A percentile compares a stretch with the other conserved stretches of the same genome.
phyloP scores from a whole-genome alignment of 2,797 vertebrate genomes.

The Trichosurus vulpecula region DNA sequence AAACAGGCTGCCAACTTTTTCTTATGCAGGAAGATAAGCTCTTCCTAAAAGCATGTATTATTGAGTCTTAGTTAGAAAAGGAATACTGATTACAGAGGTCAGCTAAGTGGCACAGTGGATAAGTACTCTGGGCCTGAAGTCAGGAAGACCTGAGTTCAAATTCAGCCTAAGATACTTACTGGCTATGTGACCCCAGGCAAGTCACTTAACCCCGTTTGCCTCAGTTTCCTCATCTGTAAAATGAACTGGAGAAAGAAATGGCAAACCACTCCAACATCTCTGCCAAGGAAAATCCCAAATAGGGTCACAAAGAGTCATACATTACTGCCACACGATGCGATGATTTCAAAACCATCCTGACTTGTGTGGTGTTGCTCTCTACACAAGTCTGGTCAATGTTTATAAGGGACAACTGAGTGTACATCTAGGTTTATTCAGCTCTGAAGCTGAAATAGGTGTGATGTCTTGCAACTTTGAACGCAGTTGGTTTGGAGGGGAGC shows the following conservation, averaged over 20 bases:
- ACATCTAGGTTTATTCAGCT: neutral
- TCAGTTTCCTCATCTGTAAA: neutral
- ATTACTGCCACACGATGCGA: neutral
- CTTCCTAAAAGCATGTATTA: neutral
- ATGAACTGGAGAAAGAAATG: neutral
- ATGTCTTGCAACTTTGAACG: conserved; percentile 58
- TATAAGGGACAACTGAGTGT: neutral
- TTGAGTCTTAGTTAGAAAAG: conserved; percentile 12
- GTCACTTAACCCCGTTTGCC: neutral
- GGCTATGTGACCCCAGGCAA: neutral
- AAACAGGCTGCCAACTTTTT: neutral
- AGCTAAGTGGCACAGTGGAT: neutral
- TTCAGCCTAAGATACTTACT: neutral
- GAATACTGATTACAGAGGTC: neutral
- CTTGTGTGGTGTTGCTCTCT: conserved; percentile 28
- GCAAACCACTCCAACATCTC: neutral
- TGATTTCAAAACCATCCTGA: neutral
- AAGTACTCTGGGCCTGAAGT: neutral
- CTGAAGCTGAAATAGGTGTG: conserved; percentile 17
- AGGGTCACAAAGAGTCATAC: neutral
- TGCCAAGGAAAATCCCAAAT: neutral
- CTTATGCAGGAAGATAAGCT: neutral
- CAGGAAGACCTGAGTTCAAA: neutral
- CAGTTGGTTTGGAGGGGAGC: neutral
- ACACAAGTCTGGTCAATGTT: neutral